Conservation (phyloP, 2,888 invertebrate genomes). For the Coronaproctus castanopsis region DNA sequence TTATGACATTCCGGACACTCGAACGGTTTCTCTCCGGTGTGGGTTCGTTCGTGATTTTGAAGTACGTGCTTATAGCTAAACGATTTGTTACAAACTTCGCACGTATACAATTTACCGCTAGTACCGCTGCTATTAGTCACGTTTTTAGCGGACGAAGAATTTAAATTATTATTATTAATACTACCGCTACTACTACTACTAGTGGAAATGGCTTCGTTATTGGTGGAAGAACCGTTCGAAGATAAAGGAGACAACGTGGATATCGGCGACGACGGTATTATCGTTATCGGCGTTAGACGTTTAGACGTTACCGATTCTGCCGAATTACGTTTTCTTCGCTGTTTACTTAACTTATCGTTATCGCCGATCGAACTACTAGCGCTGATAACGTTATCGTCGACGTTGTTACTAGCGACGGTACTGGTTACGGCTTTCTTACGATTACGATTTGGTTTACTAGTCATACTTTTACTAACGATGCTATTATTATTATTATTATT, state of each 20-base stretch:
- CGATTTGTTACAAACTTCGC: conserved; percentile 65
- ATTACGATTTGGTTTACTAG: too few species aligned
- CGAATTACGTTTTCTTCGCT: not conserved
- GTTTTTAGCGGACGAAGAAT: not conserved
- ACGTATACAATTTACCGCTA: conserved; percentile 45
- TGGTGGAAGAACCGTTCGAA: not conserved
- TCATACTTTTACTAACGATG: not conserved
- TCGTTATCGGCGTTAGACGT: not conserved
- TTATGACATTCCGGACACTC: conserved; percentile 81
- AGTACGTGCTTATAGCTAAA: conserved; percentile 88
- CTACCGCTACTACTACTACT: not conserved
- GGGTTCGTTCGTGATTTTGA: conserved; percentile 84
- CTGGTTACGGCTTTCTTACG: not conserved
- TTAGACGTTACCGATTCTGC: not conserved
- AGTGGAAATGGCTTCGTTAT: not conserved
- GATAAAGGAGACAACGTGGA: conserved; percentile 1
- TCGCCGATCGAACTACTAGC: too few species aligned
- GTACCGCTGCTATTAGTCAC: not conserved
- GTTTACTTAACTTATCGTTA: too few species aligned
- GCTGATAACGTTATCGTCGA: too few species aligned
- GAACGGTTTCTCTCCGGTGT: conserved; percentile 86
- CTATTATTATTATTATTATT: not conserved
- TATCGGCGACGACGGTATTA: not conserved
- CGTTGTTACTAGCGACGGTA: too few species aligned
- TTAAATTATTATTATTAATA: not conserved